Conservation (phyloP, 2,113 vertebrate genomes). For the Jaculus jaculus region DNA sequence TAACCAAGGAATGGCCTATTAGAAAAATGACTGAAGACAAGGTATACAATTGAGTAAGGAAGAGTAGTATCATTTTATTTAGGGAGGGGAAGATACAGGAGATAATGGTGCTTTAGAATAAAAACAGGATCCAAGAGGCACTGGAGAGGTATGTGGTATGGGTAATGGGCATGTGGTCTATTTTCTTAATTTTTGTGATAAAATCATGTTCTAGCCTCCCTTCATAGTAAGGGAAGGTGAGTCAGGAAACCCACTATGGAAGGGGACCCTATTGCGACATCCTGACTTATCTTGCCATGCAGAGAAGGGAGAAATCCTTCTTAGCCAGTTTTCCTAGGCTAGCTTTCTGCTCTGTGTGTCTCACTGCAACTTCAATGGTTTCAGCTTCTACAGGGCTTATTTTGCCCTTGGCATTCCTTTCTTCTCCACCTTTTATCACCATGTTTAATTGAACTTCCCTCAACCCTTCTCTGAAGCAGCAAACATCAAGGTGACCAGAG, state of each 20-base stretch:
- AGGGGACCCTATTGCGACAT: not conserved
- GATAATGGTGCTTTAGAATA: not conserved
- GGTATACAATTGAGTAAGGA: not conserved
- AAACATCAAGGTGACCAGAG: not conserved
- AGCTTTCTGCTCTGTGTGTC: not conserved
- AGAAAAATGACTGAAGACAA: not conserved
- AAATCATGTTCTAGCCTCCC: not conserved
- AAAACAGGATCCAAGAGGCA: not conserved
- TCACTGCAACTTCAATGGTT: not conserved
- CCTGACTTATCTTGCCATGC: not conserved
- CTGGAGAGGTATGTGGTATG: fast-evolving
- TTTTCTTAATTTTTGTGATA: not conserved
- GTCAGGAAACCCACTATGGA: not conserved
- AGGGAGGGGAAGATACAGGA: not conserved
- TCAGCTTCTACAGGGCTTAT: not conserved
- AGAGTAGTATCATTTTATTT: not conserved
- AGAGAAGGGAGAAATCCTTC: not conserved
- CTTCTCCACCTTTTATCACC: not conserved
- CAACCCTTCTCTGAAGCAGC: not conserved
- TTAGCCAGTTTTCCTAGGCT: not conserved
- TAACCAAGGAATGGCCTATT: not conserved
- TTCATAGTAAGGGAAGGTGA: not conserved
- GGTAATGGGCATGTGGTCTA: not conserved
- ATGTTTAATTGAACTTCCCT: not conserved
- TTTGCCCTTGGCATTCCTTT: not conserved